Evolutionary conservation across 2,113 vertebrate genomes (phyloP), one percentile per base, ranked within the genome.

Genomic region (Ramphastos sulfuratus): DNA sequence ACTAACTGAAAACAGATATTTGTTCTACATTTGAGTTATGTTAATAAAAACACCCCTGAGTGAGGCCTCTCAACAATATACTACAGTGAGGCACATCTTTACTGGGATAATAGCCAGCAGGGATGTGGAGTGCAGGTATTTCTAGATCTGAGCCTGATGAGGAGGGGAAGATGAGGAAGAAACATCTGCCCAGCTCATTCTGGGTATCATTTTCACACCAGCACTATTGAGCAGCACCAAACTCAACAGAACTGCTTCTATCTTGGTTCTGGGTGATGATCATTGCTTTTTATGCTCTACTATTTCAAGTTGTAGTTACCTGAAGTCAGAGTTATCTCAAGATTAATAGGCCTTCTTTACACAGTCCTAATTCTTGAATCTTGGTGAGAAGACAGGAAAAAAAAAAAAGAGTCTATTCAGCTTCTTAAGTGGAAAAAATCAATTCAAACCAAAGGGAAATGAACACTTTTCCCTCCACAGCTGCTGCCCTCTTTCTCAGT

Each of bases 211-310:
- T 82, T 85, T 65, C 79, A 70, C 60, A 70, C 7, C 30, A 75
- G 63, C 2, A 0, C 31, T 37, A 5, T 0, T 54, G 71, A 82
- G 16, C 14, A 39, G 35, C 35, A 66, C 31, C 15, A n/a, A 21
- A 54, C 15, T 37, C 61, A 33, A 37, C 27, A 28, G 65, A 85
- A 60, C 18, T 50, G 24, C 30, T 91, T 27, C n/a, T 20, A 42
- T 31, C 27, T 35, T 55, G 15, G 8, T 61, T 79, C 63, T 76
- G 39, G 50, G 6, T 70, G 72, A 31, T 0, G 0, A 7, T 19
- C 23, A 30, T 19, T 0, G 0, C 2, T 60, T 74, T 70, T 84
- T 82, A 9, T 37, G 25, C 7, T 75, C 30, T 5, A 24, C 27
- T 59, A 19, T 79, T 92, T 59, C 72, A 50, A 18, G 7, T 13